phyloP scores from a whole-genome alignment of 2,888 invertebrate genomes.

The Acanthosepion lycidas region DNA sequence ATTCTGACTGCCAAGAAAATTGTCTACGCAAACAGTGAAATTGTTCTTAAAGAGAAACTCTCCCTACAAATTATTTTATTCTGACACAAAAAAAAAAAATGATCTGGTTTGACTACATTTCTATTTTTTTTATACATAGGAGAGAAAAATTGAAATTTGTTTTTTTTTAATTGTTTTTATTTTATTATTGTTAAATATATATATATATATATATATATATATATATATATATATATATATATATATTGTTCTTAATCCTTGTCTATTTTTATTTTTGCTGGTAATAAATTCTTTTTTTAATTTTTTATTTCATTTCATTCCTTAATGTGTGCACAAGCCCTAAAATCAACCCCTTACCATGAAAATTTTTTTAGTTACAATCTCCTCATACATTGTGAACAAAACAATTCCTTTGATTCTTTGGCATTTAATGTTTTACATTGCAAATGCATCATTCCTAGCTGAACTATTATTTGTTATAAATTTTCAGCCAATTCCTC shows the following conservation, averaged over 20 bases:
- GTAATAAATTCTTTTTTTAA: background rate
- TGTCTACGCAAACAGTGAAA: background rate
- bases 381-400: background rate
- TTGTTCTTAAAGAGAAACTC: background rate
- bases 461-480: too few relatives aligned
- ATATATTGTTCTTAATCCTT: background rate
- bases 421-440: background rate
- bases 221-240: background rate
- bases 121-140: background rate
- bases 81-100: background rate
- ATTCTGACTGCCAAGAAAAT: background rate
- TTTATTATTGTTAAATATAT: constrained; percentile 17
- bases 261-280: background rate
- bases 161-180: background rate
- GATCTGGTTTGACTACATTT: background rate
- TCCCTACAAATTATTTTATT: background rate
- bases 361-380: background rate
- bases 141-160: too few relatives aligned
- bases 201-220: background rate
- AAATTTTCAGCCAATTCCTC: too few relatives aligned
- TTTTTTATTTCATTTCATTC: background rate
- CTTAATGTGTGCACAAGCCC: background rate
- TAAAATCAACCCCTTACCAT: background rate
- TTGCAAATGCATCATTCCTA: too few relatives aligned
- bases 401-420: background rate